Evolutionary conservation across 53 echinoderm and acorn worm genomes (phyloP).

Genomic region (Paracentrotus lividus): DNA sequence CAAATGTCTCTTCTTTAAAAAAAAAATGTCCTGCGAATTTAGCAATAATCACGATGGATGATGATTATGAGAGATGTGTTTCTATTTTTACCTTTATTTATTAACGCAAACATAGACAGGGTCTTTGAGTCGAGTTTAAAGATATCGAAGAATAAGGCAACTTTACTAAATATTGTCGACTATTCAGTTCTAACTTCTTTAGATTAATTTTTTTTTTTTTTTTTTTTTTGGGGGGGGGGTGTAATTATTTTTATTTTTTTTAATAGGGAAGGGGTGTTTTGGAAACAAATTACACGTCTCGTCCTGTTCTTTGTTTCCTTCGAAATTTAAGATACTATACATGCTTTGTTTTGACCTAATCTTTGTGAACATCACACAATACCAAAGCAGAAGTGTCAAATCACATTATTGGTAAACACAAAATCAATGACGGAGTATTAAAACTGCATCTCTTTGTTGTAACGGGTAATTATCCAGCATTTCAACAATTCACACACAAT

Average conservation of each 20-base stretch:
- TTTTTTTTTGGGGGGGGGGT: background rate
- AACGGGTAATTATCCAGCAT: background rate
- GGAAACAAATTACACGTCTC: background rate
- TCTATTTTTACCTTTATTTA: too few relatives aligned
- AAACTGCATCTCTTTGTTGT: slow-evolving; percentile 8
- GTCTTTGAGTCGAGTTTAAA: too few relatives aligned
- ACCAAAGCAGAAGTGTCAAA: background rate
- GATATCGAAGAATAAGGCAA: too few relatives aligned
- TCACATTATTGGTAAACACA: slow-evolving; percentile 1
- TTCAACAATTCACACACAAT: slow-evolving; percentile 22
- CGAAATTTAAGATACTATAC: background rate
- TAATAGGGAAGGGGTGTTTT: background rate
- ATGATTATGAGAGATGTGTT: too few relatives aligned
- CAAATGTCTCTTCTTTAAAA: too few relatives aligned
- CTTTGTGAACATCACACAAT: background rate
- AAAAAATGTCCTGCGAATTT: too few relatives aligned
- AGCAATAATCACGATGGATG: too few relatives aligned
- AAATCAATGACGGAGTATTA: slow-evolving; percentile 1
- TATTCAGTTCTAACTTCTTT: too few relatives aligned
- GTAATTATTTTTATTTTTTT: too few relatives aligned
- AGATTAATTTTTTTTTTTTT: background rate
- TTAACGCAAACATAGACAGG: too few relatives aligned
- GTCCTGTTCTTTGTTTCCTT: background rate
- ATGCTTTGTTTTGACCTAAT: slow-evolving; percentile 4
- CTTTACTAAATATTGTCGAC: too few relatives aligned